phyloP scores from a whole-genome alignment of 2,113 vertebrate species.

The Spea multiplicata region DNA sequence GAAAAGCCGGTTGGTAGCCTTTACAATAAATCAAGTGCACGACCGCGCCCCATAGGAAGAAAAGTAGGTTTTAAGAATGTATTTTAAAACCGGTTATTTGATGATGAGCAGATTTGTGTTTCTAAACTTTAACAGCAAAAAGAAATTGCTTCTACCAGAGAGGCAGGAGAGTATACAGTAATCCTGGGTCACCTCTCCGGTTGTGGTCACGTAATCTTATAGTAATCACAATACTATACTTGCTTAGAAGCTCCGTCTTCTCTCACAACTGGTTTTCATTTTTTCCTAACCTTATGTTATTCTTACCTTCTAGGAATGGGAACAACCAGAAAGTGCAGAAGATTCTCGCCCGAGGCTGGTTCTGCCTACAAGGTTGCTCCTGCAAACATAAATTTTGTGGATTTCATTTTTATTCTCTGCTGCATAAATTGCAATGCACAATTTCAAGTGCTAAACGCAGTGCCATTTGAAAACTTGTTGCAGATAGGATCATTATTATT shows the following conservation, averaged over 20 bases:
- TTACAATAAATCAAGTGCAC: constrained; percentile 53
- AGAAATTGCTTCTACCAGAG: too few relatives aligned
- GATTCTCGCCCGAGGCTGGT: constrained; percentile 55
- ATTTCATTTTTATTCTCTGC: not conserved
- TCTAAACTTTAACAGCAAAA: too few relatives aligned
- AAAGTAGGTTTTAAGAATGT: constrained; percentile 55
- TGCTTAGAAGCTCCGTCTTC: not conserved
- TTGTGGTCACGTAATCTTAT: too few relatives aligned
- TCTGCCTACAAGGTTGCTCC: constrained; percentile 72
- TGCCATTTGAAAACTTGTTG: too few relatives aligned
- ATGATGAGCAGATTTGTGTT: too few relatives aligned
- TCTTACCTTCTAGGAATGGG: constrained; percentile 62
- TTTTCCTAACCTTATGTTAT: not conserved
- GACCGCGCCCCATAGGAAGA: constrained; percentile 48
- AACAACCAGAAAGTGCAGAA: constrained; percentile 53
- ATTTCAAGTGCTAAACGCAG: too few relatives aligned
- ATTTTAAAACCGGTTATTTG: too few relatives aligned
- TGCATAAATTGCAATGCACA: too few relatives aligned
- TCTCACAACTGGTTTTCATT: not conserved
- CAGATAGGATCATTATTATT: too few relatives aligned
- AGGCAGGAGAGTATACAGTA: too few relatives aligned
- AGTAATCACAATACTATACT: too few relatives aligned
- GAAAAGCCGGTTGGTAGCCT: constrained; percentile 79
- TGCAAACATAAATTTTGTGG: not conserved
- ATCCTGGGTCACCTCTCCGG: too few relatives aligned